These are phyloP conservation scores for Podarcis cretensis DNA, from an alignment of 2,113 vertebrate species.

Conservation along the genomic window DNA sequence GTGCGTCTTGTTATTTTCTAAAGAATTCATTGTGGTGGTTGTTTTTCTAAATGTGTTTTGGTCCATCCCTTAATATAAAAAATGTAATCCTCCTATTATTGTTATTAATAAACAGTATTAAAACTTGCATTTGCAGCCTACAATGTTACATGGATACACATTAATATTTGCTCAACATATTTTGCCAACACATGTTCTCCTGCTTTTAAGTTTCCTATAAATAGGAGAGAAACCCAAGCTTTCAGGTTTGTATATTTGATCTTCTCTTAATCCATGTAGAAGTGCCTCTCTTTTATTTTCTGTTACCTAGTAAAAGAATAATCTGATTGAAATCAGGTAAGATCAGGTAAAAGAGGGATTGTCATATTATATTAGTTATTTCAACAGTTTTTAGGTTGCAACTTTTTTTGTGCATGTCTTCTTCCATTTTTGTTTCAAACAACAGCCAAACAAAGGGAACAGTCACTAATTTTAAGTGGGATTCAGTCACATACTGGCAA, in stretches of 20 bases:
- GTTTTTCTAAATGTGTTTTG: neutral
- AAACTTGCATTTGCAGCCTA: slow-evolving; percentile 27
- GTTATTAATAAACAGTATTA: slow-evolving; percentile 34
- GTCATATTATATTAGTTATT: neutral
- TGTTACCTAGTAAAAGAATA: neutral
- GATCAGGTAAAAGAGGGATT: neutral
- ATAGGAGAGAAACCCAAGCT: slow-evolving; percentile 47
- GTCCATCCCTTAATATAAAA: neutral
- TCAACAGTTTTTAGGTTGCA: neutral
- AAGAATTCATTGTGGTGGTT: neutral
- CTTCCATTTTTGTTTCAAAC: neutral
- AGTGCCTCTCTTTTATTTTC: neutral
- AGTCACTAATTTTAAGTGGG: no score
- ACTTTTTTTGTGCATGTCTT: neutral
- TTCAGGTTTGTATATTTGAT: slow-evolving; percentile 28
- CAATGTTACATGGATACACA: slow-evolving; percentile 33
- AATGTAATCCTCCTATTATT: slow-evolving; percentile 7
- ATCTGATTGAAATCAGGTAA: neutral
- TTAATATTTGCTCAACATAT: slow-evolving; percentile 23
- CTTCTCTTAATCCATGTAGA: neutral
- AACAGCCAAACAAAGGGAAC: neutral
- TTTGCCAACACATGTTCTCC: slow-evolving; percentile 35
- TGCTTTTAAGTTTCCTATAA: slow-evolving; percentile 26
- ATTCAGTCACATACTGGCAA: no score
- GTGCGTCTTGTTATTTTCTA: neutral